A percentile compares a stretch with the other conserved stretches of the same genome.
phyloP scores from a whole-genome alignment of 2,888 invertebrate genomes.

The Apoderus coryli region DNA sequence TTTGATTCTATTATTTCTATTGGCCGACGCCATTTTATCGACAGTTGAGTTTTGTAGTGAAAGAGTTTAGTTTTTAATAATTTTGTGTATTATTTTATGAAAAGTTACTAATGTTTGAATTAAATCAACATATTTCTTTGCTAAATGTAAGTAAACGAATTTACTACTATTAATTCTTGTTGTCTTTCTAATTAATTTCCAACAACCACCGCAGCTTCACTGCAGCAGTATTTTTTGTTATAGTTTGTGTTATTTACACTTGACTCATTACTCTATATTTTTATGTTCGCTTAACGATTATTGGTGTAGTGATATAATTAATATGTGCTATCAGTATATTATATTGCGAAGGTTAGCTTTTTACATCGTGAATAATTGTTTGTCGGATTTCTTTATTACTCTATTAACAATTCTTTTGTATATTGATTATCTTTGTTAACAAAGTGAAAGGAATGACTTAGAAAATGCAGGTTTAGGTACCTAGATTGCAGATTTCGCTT shows the following conservation, averaged over 20 bases:
- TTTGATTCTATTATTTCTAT: conserved; percentile 21
- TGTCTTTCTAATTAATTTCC: conserved; percentile 16
- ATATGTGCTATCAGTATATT: no score
- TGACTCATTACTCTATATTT: no score
- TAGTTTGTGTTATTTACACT: conserved; percentile 1
- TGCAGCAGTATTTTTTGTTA: conserved; percentile 21
- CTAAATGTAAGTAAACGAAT: conserved; percentile 23
- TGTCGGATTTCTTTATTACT: no score
- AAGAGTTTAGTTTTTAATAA: conserved; percentile 28
- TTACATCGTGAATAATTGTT: no score
- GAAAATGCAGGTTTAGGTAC: no score
- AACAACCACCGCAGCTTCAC: conserved; percentile 22
- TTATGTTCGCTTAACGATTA: no score
- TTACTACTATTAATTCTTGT: conserved; percentile 10
- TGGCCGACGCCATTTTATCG: conserved; percentile 31
- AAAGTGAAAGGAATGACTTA: conserved; percentile 18
- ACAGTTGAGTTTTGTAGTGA: conserved; percentile 28
- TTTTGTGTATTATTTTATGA: conserved; percentile 27
- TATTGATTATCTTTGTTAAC: conserved; percentile 15
- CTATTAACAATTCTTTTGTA: conserved; percentile 9
- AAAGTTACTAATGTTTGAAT: conserved; percentile 25
- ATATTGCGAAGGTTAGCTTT: no score
- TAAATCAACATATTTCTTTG: conserved; percentile 19
- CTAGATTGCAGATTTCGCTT: conserved; percentile 10
- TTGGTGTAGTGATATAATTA: no score